These are phyloP conservation scores for Lordiphosa andalusiaca DNA, from an alignment of 2,888 invertebrate genomes.

Conservation along the genomic window DNA sequence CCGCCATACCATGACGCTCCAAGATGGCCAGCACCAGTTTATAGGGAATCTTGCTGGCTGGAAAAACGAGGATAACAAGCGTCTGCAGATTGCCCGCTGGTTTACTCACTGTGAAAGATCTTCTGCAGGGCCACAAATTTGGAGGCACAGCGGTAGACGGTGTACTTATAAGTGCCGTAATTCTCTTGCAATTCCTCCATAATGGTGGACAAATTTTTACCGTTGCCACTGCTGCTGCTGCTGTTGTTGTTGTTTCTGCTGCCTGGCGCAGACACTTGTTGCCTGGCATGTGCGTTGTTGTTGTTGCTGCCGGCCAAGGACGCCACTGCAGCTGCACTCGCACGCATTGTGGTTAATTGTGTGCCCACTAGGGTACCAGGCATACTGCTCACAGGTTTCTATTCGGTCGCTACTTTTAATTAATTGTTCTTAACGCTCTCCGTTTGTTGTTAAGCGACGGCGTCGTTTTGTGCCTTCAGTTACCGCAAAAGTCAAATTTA, in stretches of 20 bases:
- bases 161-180: conserved; percentile 76
- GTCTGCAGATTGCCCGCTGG: not conserved
- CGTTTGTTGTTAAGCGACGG: conserved; percentile 11
- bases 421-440: not conserved
- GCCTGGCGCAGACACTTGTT: conserved; percentile 27
- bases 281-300: conserved; percentile 24
- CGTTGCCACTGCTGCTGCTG: not conserved
- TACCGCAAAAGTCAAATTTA: conserved; percentile 67
- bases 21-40: conserved; percentile 77
- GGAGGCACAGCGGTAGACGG: conserved; percentile 78
- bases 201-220: conserved; percentile 51
- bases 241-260: conserved; percentile 7
- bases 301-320: conserved; percentile 48
- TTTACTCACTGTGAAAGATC: conserved; percentile 75
- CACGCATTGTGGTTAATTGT: conserved; percentile 48
- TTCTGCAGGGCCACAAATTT: conserved; percentile 78
- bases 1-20: conserved; percentile 74
- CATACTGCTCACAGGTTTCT: conserved; percentile 14
- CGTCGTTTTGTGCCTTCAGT: conserved; percentile 53
- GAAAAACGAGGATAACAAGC: not conserved
- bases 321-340: conserved; percentile 45
- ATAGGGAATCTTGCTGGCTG: conserved; percentile 78
- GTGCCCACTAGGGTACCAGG: conserved; percentile 13
- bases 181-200: conserved; percentile 72
- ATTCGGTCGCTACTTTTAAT: not conserved